phyloP scores from a whole-genome alignment of 2,888 invertebrate genomes.

The Phyllotreta cruciferae region DNA sequence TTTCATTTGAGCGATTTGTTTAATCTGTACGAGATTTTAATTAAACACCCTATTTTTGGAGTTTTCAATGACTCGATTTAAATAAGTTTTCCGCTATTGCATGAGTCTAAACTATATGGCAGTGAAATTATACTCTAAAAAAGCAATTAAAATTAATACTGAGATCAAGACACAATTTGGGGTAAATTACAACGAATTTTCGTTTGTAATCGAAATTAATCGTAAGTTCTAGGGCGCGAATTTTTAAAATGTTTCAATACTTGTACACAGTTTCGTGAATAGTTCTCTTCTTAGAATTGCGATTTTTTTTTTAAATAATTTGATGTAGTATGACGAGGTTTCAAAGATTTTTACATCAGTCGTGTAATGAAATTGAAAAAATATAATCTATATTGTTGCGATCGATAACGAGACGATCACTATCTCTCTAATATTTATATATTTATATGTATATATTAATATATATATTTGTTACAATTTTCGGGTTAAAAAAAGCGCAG shows the following conservation, averaged over 20 bases:
- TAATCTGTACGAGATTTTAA: no score
- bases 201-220: slow-evolving; percentile 24
- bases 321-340: slow-evolving; percentile 6
- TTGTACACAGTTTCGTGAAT: slow-evolving; percentile 26
- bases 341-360: slow-evolving; percentile 25
- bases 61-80: slow-evolving; percentile 16
- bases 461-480: not conserved
- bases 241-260: slow-evolving; percentile 19
- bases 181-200: slow-evolving; percentile 38
- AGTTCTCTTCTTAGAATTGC: slow-evolving; percentile 24
- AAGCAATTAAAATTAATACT: slow-evolving; percentile 56
- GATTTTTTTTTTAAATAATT: slow-evolving; percentile 13
- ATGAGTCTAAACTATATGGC: slow-evolving; percentile 49
- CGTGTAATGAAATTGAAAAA: slow-evolving; percentile 26
- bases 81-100: not conserved
- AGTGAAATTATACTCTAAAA: slow-evolving; percentile 52
- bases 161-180: slow-evolving; percentile 54
- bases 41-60: slow-evolving; percentile 13
- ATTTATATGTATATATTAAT: not conserved
- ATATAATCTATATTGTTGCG: slow-evolving; percentile 16
- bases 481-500: no score
- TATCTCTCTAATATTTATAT: slow-evolving; percentile 13
- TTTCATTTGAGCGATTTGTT: no score
- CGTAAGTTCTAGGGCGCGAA: slow-evolving; percentile 1
- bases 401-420: slow-evolving; percentile 6